These are phyloP conservation scores for Galemys pyrenaicus DNA, from an alignment of 2,113 vertebrate species.

Conservation along the genomic window DNA sequence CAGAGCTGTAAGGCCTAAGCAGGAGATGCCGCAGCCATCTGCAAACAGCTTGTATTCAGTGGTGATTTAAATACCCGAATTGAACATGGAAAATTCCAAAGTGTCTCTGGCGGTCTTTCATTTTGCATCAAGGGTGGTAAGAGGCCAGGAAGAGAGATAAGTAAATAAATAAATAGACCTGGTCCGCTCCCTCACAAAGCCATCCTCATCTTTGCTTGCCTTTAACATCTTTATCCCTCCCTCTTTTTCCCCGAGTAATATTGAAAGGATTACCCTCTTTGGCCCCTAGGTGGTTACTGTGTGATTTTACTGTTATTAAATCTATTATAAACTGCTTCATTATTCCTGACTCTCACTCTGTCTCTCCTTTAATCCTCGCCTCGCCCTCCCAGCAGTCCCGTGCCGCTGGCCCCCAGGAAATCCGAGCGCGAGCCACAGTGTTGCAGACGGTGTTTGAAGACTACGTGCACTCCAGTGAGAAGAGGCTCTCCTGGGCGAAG, in stretches of 20 bases:
- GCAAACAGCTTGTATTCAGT: neutral
- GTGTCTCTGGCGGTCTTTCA: constrained; percentile 16
- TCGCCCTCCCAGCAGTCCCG: constrained; percentile 85
- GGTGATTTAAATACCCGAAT: neutral
- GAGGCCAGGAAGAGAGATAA: constrained; percentile 58
- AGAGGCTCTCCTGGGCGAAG: constrained; percentile 88
- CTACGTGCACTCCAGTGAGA: constrained; percentile 87
- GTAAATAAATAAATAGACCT: constrained; percentile 67
- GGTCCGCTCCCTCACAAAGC: constrained; percentile 68
- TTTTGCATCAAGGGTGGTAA: neutral
- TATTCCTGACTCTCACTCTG: constrained; percentile 88
- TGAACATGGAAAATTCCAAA: neutral
- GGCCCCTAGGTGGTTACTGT: constrained; percentile 95
- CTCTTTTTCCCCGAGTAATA: constrained; percentile 95
- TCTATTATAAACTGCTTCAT: constrained; percentile 97
- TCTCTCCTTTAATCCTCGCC: constrained; percentile 83
- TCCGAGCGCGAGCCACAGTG: constrained; percentile 91
- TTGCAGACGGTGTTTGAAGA: constrained; percentile 95
- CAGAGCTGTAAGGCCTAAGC: neutral
- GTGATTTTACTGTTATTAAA: constrained; percentile 99
- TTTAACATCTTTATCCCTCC: constrained; percentile 82
- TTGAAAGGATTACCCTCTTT: constrained; percentile 98
- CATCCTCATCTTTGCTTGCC: constrained; percentile 75
- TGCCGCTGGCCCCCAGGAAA: constrained; percentile 87
- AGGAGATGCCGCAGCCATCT: neutral